Evolutionary conservation across 2,797 vertebrate genomes (phyloP).

Genomic region (Morus bassanus): DNA sequence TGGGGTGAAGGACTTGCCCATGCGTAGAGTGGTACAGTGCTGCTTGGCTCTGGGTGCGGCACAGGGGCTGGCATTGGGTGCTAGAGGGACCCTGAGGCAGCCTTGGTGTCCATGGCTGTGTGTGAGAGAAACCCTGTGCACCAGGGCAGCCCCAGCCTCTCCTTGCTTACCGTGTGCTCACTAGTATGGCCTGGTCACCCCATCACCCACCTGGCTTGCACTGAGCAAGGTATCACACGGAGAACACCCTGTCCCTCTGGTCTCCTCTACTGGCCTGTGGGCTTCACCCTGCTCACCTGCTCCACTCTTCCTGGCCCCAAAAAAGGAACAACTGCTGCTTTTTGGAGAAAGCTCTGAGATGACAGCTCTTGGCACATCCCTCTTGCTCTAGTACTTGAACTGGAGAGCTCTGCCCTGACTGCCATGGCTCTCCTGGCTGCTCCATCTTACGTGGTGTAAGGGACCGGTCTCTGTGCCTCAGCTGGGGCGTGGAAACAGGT

Average conservation of each 20-base stretch:
- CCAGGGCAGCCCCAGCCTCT: not conserved
- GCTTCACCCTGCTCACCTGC: not conserved
- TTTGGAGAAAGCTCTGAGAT: not conserved
- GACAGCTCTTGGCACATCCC: not conserved
- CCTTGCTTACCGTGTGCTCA: not conserved
- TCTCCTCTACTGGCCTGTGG: not conserved
- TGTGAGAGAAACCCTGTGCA: not conserved
- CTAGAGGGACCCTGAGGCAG: not conserved
- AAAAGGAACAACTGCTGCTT: not conserved
- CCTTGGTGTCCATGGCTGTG: accelerated
- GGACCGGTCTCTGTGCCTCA: not conserved
- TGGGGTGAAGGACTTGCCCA: not conserved
- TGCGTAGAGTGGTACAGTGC: accelerated
- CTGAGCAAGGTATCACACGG: not conserved
- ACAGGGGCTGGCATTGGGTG: not conserved
- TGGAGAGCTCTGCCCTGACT: not conserved
- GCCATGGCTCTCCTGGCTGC: not conserved
- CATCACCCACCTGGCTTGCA: accelerated
- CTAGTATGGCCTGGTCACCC: no score
- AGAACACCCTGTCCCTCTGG: not conserved
- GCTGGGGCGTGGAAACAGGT: not conserved
- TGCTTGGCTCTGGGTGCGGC: not conserved
- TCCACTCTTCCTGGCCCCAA: not conserved
- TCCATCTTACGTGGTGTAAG: accelerated
- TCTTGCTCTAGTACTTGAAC: not conserved